Percentiles rank a stretch among this genome's conserved stretches.
Evolutionary conservation across 2,113 vertebrate species (phyloP).

Genomic region (Ceuthmochares aereus): DNA sequence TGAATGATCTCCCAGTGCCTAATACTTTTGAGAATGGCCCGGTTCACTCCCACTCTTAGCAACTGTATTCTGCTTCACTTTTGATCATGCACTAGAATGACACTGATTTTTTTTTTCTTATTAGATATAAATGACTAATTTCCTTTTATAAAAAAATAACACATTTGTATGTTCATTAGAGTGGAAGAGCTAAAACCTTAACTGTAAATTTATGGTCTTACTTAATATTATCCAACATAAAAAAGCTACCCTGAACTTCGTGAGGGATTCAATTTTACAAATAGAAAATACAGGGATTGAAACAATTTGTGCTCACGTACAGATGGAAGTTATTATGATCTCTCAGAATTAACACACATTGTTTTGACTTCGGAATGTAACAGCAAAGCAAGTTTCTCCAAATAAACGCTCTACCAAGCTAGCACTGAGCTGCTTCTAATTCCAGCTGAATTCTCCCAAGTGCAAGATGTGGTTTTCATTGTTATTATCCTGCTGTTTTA

Average conservation of each 20-base stretch:
- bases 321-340: constrained; percentile 67
- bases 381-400: constrained; percentile 68
- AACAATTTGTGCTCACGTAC: constrained; percentile 39
- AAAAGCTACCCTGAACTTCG: not conserved
- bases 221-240: not conserved
- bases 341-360: constrained; percentile 46
- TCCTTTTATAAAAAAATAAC: not conserved
- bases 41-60: not conserved
- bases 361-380: constrained; percentile 59
- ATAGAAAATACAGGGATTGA: constrained; percentile 3
- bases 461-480: constrained; percentile 46
- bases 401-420: constrained; percentile 44
- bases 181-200: not conserved
- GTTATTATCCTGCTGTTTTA: constrained; percentile 49
- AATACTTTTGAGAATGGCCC: not conserved
- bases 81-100: not conserved
- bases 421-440: constrained; percentile 57
- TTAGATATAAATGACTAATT: not conserved
- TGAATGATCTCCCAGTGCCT: not conserved
- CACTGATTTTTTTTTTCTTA: not conserved
- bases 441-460: constrained; percentile 43
- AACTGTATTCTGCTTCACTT: not conserved
- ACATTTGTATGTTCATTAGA: not conserved
- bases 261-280: constrained; percentile 8
- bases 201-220: not conserved